Base-by-base conservation (phyloP, 2,113 vertebrate genomes). In the Amia ocellicauda region DNA sequence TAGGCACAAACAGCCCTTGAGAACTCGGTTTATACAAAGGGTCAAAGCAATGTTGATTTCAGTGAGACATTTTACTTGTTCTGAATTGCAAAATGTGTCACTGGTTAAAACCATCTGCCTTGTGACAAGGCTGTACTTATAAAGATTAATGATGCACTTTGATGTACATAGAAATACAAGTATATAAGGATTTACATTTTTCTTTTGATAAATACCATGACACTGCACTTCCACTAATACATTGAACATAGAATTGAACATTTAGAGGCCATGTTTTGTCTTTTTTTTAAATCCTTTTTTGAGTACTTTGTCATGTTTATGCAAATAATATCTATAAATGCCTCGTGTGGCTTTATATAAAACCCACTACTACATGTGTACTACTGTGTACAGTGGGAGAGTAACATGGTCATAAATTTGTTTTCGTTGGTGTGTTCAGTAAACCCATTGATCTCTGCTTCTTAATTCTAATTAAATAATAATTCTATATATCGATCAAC, bases 91-190 rank as follows among this genome's bases (percentile, higher is more conserved):
- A 36, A 36, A 66, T 43, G 14, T 17, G 28, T 31, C 59, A 58
- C 53, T 67, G 43, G 66, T 49, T 60, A 45, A 69, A 57, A 57
- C 7, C 60, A 53, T 52, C 58, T 66, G 72, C 82, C 74, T 80
- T 69, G 67, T 73, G 71, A 77, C 70, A 65, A 73, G 73, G 76
- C 72, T 23, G 66, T 70, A 41, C 42, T 76, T 66, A 74, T 55
- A 63, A 75, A 79, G 63, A 60, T 66, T 73, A 78, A 66, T 59
- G 68, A 75, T 78, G 85, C 86, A 86, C 85, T 85, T 85, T 83
- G 68, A 76, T 83, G 74, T 83, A 84, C 69, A 80, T 78, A 86
- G 47, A 27, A 68, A 76, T 31, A 63, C 57, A 19, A 63, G 16
- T 60, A 17, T 55, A 59, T 55, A 22, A 64, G 80, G 64, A 23